Conservation (phyloP, 2,888 invertebrate genomes). For the Phaedon cochleariae region DNA sequence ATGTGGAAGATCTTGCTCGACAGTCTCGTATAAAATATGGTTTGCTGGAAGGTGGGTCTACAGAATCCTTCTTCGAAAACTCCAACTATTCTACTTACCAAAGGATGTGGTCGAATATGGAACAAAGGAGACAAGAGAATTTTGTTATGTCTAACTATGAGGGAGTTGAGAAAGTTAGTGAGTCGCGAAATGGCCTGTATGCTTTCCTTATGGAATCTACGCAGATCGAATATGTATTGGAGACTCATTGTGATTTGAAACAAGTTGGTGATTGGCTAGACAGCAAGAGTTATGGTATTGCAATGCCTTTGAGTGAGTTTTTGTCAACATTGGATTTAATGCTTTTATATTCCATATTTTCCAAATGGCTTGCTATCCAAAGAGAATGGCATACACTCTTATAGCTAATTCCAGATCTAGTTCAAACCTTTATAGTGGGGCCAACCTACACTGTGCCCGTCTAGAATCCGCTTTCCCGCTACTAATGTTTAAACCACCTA, state of each 20-base stretch:
- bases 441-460: too few species aligned
- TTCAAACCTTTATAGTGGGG: too few species aligned
- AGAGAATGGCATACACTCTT: too few species aligned
- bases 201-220: constrained; percentile 98
- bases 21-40: constrained; percentile 98
- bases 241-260: constrained; percentile 83
- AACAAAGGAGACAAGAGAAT: constrained; percentile 79
- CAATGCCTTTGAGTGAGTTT: constrained; percentile 84
- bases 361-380: too few species aligned
- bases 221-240: constrained; percentile 89
- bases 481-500: too few species aligned
- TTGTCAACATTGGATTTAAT: neutral
- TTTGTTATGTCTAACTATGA: constrained; percentile 84
- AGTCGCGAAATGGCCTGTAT: constrained; percentile 79
- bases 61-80: constrained; percentile 88
- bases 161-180: constrained; percentile 84
- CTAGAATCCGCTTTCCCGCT: too few species aligned
- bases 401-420: too few species aligned
- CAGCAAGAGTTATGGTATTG: constrained; percentile 93
- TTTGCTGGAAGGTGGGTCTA: constrained; percentile 82
- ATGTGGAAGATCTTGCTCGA: constrained; percentile 88
- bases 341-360: neutral
- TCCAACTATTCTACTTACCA: constrained; percentile 49
- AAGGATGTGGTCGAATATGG: constrained; percentile 69
- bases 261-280: constrained; percentile 85